Evolutionary conservation across 2,113 vertebrate species (phyloP), one percentile per base, ranked within the genome.

Genomic region (Marmota monax): DNA sequence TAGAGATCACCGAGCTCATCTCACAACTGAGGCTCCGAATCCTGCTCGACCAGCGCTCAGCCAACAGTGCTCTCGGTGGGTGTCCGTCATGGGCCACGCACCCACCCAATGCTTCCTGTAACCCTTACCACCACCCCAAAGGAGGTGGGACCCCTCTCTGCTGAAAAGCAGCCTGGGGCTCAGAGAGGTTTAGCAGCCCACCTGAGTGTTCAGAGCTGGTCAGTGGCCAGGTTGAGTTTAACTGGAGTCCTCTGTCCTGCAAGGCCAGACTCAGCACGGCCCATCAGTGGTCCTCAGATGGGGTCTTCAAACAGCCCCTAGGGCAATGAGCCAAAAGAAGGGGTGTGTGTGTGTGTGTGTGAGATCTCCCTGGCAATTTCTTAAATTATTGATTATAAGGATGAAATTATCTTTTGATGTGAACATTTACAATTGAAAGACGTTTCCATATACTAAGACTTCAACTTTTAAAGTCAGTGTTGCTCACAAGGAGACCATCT

Each of bases 401-500:
- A 3, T 22, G 82, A 39, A 74, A 37, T 20, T 32, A 32, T 58
- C 39, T 51, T 76, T 67, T n/a, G 85, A 78, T 29, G 61, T 42
- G 22, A 48, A 77, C 37, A 7, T 77, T 27, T 39, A 27, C 12
- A 32, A 18, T 37, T 13, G 70, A 77, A 77, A 51, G 32, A 56
- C 8, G 5, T 3, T 45, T 53, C 74, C 67, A 13, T 8, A n/a
- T 29, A 34, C 7, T 4, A 39, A n/a, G 42, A 51, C 39, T n/a
- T 5, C 37, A 27, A 6, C 61, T 95, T 48, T 84, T 18, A 22
- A 32, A 73, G 42, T 22, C 51, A 7, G 39, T 37, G 1, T 23
- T 48, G 37, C 14, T n/a, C 39, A 4, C 1, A 78, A 37, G 0
- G 23, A 13, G 25, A 18, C 32, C 13, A 1, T 2, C 1, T 0